phyloP scores from a whole-genome alignment of 2,113 vertebrate genomes.

The Stigmatopora argus region DNA sequence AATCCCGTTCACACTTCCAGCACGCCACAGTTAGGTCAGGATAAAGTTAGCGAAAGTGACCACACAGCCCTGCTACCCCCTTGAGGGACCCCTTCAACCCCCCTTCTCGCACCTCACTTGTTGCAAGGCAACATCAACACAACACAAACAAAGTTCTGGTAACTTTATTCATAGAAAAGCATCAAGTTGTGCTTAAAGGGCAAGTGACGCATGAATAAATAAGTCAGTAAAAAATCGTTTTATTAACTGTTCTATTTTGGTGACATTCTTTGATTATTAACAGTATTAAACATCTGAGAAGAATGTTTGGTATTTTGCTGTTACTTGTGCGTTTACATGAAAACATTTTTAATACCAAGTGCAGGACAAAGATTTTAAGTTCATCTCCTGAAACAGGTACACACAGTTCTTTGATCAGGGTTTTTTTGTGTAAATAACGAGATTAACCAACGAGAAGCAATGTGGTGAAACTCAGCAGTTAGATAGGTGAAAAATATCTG shows the following conservation, averaged over 20 bases:
- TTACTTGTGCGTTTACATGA: not conserved
- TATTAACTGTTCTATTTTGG: not conserved
- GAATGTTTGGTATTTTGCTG: not conserved
- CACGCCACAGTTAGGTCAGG: slow-evolving; percentile 74
- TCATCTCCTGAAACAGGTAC: not conserved
- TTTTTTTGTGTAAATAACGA: not conserved
- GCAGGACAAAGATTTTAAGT: not conserved
- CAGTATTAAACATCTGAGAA: not conserved
- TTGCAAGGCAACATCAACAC: slow-evolving; percentile 35
- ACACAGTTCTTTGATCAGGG: not conserved
- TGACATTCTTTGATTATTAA: not conserved
- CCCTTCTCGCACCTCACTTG: not conserved
- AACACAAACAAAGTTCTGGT: slow-evolving; percentile 16
- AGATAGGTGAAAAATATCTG: not conserved
- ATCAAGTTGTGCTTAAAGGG: not conserved
- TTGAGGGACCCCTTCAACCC: not conserved
- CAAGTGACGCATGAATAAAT: slow-evolving; percentile 2
- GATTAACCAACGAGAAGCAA: too few species aligned
- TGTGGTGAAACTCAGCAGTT: too few species aligned
- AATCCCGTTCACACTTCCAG: slow-evolving; percentile 37
- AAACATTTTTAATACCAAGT: not conserved
- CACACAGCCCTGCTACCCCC: slow-evolving; percentile 74
- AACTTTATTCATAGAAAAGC: slow-evolving; percentile 8
- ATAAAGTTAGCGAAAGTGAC: slow-evolving; percentile 82
- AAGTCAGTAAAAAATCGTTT: not conserved